Evolutionary conservation across 2,113 vertebrate genomes (phyloP).

Genomic region (Psilopsiagon aymara): DNA sequence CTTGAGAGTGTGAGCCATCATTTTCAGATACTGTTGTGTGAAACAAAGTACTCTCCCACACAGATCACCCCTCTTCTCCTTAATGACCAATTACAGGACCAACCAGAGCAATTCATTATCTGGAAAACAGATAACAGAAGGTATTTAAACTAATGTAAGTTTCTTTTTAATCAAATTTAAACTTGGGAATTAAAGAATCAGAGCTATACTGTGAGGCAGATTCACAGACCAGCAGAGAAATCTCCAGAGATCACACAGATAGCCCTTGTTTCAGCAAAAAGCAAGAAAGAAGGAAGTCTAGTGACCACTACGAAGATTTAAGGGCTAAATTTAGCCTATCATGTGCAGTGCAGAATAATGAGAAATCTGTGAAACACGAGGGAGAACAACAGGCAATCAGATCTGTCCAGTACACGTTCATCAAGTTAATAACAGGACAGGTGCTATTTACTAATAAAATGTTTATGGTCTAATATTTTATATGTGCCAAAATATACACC

Average conservation of each 20-base stretch:
- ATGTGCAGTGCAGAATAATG: background rate
- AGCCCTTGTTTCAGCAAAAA: background rate
- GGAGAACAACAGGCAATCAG: background rate
- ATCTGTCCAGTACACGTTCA: background rate
- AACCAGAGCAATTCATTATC: constrained; percentile 33
- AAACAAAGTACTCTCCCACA: background rate
- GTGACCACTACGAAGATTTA: background rate
- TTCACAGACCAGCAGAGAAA: background rate
- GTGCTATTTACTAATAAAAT: background rate
- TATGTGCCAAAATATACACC: background rate
- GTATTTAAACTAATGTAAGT: constrained; percentile 1
- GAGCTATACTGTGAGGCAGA: background rate
- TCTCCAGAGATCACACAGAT: background rate
- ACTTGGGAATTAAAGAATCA: constrained; percentile 5
- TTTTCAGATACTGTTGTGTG: background rate
- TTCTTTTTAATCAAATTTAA: constrained; percentile 37
- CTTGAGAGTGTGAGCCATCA: background rate
- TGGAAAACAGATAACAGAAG: background rate
- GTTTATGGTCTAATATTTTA: background rate
- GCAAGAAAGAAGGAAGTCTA: background rate
- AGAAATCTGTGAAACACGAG: background rate
- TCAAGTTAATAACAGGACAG: background rate
- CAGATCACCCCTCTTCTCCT: background rate
- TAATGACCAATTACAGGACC: constrained; percentile 12
- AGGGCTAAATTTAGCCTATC: background rate